phyloP scores from a whole-genome alignment of 2,888 invertebrate genomes.

The Eutolmus rufibarbis region DNA sequence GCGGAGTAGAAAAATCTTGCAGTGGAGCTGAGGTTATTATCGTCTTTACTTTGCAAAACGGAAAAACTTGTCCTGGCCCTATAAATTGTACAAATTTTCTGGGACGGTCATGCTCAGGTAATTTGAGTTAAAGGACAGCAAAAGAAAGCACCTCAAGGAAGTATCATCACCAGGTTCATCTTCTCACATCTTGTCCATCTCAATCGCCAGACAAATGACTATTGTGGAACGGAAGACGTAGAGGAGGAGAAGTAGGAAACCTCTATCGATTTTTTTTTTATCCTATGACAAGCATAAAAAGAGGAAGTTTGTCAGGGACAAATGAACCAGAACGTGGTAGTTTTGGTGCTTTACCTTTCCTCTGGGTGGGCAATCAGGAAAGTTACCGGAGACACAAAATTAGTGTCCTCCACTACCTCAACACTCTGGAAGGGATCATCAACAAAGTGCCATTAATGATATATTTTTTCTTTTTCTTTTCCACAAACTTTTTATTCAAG shows the following conservation, averaged over 20 bases:
- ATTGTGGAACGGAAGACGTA: not conserved
- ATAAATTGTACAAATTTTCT: not conserved
- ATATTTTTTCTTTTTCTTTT: not conserved
- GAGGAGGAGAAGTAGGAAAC: not conserved
- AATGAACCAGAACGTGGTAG: not conserved
- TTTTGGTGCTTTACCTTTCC: not conserved
- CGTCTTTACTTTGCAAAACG: not conserved
- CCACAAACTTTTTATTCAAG: not conserved
- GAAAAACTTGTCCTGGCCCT: not conserved
- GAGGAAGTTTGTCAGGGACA: not conserved
- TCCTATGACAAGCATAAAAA: not conserved
- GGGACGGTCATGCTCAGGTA: not conserved
- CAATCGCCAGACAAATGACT: not conserved
- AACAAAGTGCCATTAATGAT: conserved; percentile 11
- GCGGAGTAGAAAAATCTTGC: not conserved
- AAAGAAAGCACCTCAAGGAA: not conserved
- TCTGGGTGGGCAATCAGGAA: not conserved
- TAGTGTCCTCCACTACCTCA: not conserved
- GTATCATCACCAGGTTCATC: not conserved
- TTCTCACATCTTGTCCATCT: not conserved
- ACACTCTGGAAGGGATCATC: not conserved
- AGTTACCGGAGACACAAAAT: not conserved
- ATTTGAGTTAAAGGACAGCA: not conserved
- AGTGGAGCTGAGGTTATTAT: not conserved
- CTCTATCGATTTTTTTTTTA: not conserved